Evolutionary conservation across 2,797 vertebrate genomes (phyloP), one percentile per base, ranked within the genome.

Genomic region (Sebastes wilsoni): DNA sequence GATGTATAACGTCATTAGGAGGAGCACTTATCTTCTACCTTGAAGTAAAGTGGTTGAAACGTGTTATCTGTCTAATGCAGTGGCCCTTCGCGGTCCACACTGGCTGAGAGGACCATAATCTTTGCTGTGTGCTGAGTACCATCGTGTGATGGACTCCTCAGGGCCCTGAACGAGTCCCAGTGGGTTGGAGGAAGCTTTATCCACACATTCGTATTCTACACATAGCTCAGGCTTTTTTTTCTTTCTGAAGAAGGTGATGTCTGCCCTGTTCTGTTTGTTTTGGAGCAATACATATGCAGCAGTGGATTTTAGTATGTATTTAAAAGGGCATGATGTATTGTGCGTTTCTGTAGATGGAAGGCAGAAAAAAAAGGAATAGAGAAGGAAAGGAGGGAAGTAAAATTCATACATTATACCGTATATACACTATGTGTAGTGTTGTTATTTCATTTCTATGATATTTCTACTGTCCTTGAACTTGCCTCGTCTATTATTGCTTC

Each of bases 51-150:
- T 27, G 13, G 23, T 22, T 65, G 38, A 64, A 69, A 52, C 54
- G 27, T 64, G 49, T 56, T 71, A 62, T 85, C 61, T 66, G 12
- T 59, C 28, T 75, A 1, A 6, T 22, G 18, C 62, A 64, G 36
- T 8, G 25, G 58, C 36, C 18, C 54, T 70, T 22, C 65, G 68
- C 4, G 66, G 11, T 23, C 60, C 67, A 60, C 36, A 38, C 54
- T 66, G 64, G n/a, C 74, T 61, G 62, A 67, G 42, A 23, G 42
- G 10, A 60, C 67, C 55, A 13, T 80, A 82, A 81, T 82, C 79
- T 65, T 12, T 66, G 61, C 68, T 55, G 49, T 23, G 23, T 60
- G 49, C 62, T 55, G 20, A 68, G 22, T 42, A 13, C 25, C 49
- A 32, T n/a, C 3, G 49, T 49, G 69, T 59, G 65, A 66, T 28